Evolutionary conservation across 1,140 invertebrate genomes (phyloP).

Genomic region (Cotesia glomerata): DNA sequence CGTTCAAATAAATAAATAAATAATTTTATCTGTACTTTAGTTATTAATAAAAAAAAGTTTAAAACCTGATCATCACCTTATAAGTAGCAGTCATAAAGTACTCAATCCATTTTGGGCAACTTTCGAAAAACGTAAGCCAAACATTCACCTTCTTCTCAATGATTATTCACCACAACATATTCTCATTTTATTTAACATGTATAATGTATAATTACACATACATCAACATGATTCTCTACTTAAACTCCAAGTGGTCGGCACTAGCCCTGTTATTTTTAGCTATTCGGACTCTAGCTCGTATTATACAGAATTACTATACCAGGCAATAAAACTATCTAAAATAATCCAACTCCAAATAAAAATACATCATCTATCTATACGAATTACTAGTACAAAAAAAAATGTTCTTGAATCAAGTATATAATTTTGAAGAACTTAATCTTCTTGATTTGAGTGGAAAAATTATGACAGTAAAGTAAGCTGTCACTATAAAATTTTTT

Average conservation of each 20-base stretch:
- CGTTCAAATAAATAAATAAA: too few relatives aligned
- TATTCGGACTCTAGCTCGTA: background rate
- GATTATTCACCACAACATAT: conserved; percentile 5
- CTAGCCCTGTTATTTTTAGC: conserved; percentile 21
- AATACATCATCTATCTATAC: too few relatives aligned
- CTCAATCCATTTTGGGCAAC: background rate
- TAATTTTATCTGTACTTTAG: too few relatives aligned
- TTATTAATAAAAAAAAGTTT: background rate
- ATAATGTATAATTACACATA: too few relatives aligned
- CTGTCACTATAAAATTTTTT: too few relatives aligned
- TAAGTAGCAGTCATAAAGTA: background rate
- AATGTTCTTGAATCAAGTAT: too few relatives aligned
- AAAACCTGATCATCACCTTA: background rate
- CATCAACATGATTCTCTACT: too few relatives aligned
- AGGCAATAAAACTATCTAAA: background rate
- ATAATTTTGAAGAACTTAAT: too few relatives aligned
- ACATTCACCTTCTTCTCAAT: conserved; percentile 9
- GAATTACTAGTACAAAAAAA: too few relatives aligned
- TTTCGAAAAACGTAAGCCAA: conserved; percentile 20
- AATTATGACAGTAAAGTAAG: too few relatives aligned
- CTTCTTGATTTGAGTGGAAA: too few relatives aligned
- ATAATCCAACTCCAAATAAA: background rate
- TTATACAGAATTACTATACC: background rate
- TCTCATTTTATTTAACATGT: too few relatives aligned
- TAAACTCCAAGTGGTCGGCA: background rate